A percentile compares a stretch with the other conserved stretches of the same genome.
These are phyloP conservation scores for Exocentrus adspersus DNA, from an alignment of 2,888 invertebrate genomes.

Conservation along the genomic window DNA sequence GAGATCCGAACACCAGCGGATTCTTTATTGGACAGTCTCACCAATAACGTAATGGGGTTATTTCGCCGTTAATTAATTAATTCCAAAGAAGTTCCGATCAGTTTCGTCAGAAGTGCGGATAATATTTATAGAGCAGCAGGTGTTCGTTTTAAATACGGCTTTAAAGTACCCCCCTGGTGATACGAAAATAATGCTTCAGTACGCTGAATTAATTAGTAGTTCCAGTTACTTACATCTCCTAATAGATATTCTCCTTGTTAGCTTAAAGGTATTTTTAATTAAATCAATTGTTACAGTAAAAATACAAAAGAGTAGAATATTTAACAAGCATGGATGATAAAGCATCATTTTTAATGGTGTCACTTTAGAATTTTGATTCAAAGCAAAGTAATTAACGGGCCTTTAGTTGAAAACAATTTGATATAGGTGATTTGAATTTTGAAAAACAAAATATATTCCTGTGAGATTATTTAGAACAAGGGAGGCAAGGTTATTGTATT, in stretches of 20 bases:
- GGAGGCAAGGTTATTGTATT: constrained; percentile 18
- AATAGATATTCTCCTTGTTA: neutral
- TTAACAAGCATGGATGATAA: neutral
- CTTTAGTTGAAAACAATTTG: too few relatives aligned
- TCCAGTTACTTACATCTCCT: neutral
- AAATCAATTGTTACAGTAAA: constrained; percentile 9
- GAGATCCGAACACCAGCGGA: neutral
- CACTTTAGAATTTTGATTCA: too few relatives aligned
- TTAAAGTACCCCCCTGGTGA: constrained; percentile 10
- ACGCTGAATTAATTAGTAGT: constrained; percentile 4
- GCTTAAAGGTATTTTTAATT: neutral
- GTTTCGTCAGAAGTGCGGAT: constrained; percentile 16
- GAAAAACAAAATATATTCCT: too few relatives aligned
- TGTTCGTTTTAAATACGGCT: constrained; percentile 5
- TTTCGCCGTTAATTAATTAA: constrained; percentile 3
- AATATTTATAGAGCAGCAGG: constrained; percentile 12
- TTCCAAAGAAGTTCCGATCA: neutral
- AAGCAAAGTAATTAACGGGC: too few relatives aligned
- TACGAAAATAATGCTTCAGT: constrained; percentile 6
- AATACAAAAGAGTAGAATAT: neutral
- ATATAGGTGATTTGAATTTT: too few relatives aligned
- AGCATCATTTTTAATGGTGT: too few relatives aligned
- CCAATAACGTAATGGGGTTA: neutral
- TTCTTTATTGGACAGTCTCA: neutral
- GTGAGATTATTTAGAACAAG: constrained; percentile 11